These are phyloP conservation scores for Passer montanus DNA, from an alignment of 2,113 vertebrate genomes.

Conservation along the genomic window DNA sequence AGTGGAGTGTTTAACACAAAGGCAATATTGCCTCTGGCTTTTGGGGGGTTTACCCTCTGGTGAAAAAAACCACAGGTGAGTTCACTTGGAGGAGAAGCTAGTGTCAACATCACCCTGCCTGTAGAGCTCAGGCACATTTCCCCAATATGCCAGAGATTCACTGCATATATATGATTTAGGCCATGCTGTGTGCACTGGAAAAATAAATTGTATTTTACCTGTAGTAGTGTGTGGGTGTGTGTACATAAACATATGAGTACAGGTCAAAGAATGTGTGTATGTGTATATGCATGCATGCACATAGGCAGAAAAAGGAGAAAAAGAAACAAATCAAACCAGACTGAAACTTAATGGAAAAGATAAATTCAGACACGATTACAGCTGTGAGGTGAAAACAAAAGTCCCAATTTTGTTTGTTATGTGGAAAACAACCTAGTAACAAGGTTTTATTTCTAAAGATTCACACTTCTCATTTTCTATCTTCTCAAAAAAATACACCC, in stretches of 20 bases:
- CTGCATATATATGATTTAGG: neutral
- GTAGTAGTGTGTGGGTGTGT: neutral
- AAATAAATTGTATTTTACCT: neutral
- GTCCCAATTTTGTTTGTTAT: neutral
- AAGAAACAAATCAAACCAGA: neutral
- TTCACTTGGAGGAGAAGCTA: neutral
- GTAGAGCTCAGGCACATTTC: neutral
- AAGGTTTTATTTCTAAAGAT: neutral
- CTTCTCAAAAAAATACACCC: neutral
- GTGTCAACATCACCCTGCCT: neutral
- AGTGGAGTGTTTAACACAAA: neutral
- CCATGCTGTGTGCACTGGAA: neutral
- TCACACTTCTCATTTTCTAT: neutral
- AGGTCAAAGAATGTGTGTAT: neutral
- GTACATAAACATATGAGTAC: rapidly evolving
- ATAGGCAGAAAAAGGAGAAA: neutral
- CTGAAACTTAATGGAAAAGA: neutral
- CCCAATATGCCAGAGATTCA: neutral
- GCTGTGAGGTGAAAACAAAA: neutral
- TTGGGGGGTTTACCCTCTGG: neutral
- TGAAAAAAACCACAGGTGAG: neutral
- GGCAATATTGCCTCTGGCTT: neutral
- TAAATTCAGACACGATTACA: slow-evolving; percentile 18
- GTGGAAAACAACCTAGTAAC: neutral
- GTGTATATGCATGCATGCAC: neutral